Conservation (phyloP, 1,140 invertebrate species). For the Bombus waltoni region DNA sequence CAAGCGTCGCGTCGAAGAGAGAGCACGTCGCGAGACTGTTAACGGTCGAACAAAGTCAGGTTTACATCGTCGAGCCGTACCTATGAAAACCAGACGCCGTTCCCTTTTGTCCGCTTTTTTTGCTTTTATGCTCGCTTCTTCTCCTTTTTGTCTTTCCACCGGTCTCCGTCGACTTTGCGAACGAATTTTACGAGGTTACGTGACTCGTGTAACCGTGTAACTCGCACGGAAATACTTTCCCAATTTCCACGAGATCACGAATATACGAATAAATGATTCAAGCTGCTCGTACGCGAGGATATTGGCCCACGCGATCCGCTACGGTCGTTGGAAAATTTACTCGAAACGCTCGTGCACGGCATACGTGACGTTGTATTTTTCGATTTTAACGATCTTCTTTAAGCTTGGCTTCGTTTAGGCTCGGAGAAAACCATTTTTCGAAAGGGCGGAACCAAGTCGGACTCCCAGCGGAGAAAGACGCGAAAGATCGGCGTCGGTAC, state of each 20-base stretch:
- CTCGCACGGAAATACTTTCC: neutral
- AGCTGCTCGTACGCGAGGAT: neutral
- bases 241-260: constrained; percentile 1
- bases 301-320: neutral
- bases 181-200: neutral
- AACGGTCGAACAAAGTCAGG: neutral
- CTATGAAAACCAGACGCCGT: neutral
- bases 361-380: too few relatives aligned
- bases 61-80: neutral
- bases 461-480: too few relatives aligned
- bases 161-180: too few relatives aligned
- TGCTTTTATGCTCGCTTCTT: neutral
- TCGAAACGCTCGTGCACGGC: neutral
- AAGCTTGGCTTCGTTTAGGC: too few relatives aligned
- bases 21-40: neutral
- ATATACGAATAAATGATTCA: constrained; percentile 24
- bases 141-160: neutral
- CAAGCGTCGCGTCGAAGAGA: neutral
- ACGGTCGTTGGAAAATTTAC: neutral
- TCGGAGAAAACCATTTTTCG: too few relatives aligned
- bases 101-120: neutral
- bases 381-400: too few relatives aligned
- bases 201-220: constrained; percentile 3
- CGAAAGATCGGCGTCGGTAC: neutral
- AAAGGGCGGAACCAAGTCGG: too few relatives aligned